Base-by-base conservation (phyloP, 2,888 invertebrate genomes). In the Spodoptera exigua region DNA sequence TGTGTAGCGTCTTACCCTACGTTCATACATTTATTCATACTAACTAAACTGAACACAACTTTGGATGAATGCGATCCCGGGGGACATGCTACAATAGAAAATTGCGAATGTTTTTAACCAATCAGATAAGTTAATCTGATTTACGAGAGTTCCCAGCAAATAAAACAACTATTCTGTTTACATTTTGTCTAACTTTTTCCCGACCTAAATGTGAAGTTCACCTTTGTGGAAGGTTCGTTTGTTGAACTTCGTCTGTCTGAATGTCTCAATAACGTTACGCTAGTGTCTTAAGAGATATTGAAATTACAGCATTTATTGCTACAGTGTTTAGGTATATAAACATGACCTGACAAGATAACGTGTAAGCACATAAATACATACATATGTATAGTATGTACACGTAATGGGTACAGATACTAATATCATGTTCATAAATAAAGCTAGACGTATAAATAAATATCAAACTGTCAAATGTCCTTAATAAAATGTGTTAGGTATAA, bases 391-490 rank as follows among this genome's bases (percentile, higher is more conserved):
- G 16, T 9, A 9, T 18, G 16, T 41, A 5, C 12, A 17, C n/a
- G 7, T 36, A 21, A 51, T 36, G 11, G 16, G 10, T 14, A 35
- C 43, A 21, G 0, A 11, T 48, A 44, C 21, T 9, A 11, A n/a
- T 39, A 34, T n/a, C 9, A 14, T 36, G 63, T 39, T 16, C 43
- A 43, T 46, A 43, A 48, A 48, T 27, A 36, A 61, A 40, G 39
- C 13, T 63, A 63, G 51, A 51, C 14, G 17, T 47, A 70, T 66
- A 70, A 35, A 34, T 35, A 32, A 70, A 69, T 63, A 65, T 49
- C 10, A 17, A 55, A 70, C 49, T 70, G 64, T 56, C 64, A 66
- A 63, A 63, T 63, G 34, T 40, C 56, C 39, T 17, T 63, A 56
- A 56, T 63, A 56, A 66, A 63, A 66, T 39, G 27, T 56, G 49